Conservation (phyloP, 1,140 invertebrate genomes). For the Mercenaria mercenaria region DNA sequence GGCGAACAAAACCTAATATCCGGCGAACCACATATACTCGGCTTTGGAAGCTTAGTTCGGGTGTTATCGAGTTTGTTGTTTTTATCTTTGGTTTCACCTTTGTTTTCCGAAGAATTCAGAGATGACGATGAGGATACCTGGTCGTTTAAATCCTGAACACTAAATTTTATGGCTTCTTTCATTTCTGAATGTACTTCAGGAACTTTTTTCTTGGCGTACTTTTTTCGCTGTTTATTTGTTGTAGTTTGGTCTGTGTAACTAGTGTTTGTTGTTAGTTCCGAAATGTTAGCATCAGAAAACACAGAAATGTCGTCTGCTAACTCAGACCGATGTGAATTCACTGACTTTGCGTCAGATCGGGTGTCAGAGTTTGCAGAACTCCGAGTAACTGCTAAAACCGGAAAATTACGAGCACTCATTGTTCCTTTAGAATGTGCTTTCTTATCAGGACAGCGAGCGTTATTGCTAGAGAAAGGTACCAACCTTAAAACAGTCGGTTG, state of each 20-base stretch:
- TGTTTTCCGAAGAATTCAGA: conserved; percentile 45
- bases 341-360: conserved; percentile 30
- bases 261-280: conserved; percentile 17
- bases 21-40: conserved; percentile 52
- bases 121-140: conserved; percentile 51
- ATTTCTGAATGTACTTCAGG: conserved; percentile 55
- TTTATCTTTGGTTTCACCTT: conserved; percentile 35
- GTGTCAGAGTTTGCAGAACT: conserved; percentile 22
- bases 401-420: conserved; percentile 62
- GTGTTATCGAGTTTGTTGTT: conserved; percentile 39
- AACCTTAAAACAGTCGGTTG: conserved; percentile 77
- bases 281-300: conserved; percentile 36
- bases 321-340: conserved; percentile 13
- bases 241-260: neutral
- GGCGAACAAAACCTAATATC: conserved; percentile 14
- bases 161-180: conserved; percentile 63
- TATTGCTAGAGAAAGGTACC: conserved; percentile 74
- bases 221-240: neutral
- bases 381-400: conserved; percentile 75
- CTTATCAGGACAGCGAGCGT: conserved; percentile 30
- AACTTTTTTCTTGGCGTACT: conserved; percentile 54
- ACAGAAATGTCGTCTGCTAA: conserved; percentile 29
- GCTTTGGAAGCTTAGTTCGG: conserved; percentile 66
- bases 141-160: conserved; percentile 65
- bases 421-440: neutral